Base-by-base conservation (phyloP, 1,140 invertebrate species). In the Drosophila pseudoananassae region DNA sequence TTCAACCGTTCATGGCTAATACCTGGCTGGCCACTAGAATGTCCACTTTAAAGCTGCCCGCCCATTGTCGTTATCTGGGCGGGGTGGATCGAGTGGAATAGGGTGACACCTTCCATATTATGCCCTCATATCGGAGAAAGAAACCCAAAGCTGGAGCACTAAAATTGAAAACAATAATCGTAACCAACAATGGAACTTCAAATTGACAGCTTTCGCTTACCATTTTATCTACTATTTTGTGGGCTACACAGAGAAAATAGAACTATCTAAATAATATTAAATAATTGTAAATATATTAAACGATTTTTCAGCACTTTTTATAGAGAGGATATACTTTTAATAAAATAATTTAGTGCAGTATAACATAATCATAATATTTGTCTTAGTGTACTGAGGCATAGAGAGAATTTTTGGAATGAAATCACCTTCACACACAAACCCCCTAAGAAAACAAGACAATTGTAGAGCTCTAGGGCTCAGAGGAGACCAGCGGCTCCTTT, bases 181-280 rank as follows among this genome's bases (percentile, higher is more conserved):
- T 76, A 63, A 23, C 69, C 52, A 74, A 85, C 76, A 85, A 85
- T 74, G 73, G 72, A 79, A 85, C 77, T 87, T 85, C 76, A 81
- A 85, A 85, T 85, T 85, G 81, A 85, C 81, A 85, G 81, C 81
- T 85, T 85, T 85, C 81, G 81, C 77, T 84, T 84, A 80, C 75
- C 59, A 55, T 77, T 85, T 85, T 85, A 85, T 85, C 82, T 85
- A 65, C 73, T 69, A 72, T 69, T 12, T 31, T 23, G 64, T 4
- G 0, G 2, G 14, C 14, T 36, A 10, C 43, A 46, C 43, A 17
- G 14, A 20, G 15, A 72, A 71, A 68, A 61, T 36, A 10, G 2
- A 31, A 10, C 31, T 31, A 31, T 10, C 8, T 10, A 9, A 31
- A 31, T 31, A 31, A 3, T 9, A 9, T 31, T 31, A 31, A 31